These are phyloP conservation scores for Thymallus thymallus DNA, from an alignment of 2,113 vertebrate genomes.

Conservation along the genomic window DNA sequence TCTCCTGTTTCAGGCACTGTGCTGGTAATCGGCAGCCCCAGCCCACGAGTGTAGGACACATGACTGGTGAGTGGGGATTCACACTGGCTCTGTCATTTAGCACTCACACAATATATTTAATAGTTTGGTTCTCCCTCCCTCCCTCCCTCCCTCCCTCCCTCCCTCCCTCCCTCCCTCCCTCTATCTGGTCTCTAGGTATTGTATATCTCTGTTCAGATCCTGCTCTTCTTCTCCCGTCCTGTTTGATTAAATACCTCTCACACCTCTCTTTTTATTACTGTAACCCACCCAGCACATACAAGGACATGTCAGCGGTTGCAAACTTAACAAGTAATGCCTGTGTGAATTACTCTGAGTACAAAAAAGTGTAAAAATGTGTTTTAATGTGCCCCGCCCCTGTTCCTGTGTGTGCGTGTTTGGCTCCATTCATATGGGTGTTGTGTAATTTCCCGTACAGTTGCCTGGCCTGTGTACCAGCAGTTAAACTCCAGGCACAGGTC, in stretches of 20 bases:
- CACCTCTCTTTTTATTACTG: too few species aligned
- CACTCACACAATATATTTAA: not conserved
- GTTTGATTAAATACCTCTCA: not conserved
- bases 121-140: too few species aligned
- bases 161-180: too few species aligned
- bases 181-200: not conserved
- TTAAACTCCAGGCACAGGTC: constrained; percentile 17
- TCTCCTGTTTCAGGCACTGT: constrained; percentile 60
- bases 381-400: not conserved
- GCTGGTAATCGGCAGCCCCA: constrained; percentile 42
- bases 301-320: not conserved
- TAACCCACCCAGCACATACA: not conserved
- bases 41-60: constrained; percentile 51
- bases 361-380: constrained; percentile 1
- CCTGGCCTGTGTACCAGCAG: constrained; percentile 3
- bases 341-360: not conserved
- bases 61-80: constrained; percentile 56
- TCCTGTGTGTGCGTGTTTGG: constrained; percentile 14
- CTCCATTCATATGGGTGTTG: not conserved
- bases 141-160: not conserved
- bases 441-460: not conserved
- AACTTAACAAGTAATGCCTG: not conserved
- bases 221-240: not conserved
- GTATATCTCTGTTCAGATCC: not conserved
- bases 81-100: not conserved